Base-by-base conservation (phyloP, 2,113 vertebrate species). In the Ammodytes dubius region DNA sequence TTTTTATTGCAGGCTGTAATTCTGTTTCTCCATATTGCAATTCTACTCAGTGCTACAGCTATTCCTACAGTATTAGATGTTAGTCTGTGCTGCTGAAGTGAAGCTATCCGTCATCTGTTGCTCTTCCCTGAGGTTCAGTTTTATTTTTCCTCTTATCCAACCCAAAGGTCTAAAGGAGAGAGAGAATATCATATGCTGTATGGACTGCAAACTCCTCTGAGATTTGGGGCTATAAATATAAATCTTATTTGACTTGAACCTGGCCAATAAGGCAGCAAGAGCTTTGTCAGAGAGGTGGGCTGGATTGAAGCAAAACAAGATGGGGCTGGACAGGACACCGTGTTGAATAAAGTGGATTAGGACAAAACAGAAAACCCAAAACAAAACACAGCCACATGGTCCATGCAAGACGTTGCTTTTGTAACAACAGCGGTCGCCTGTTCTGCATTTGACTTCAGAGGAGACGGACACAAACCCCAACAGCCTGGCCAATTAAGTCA, bases 391-490 rank as follows among this genome's bases (percentile, higher is more conserved):
- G 74, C 54, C 70, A 74, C 43, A 19, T 80, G 60, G 66, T 63
- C 27, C 27, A 27, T 50, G 57, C 52, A 64, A 19, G 17, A 27
- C 27, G 46, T 56, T 70, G 58, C 52, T 67, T 85, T 83, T 83
- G 63, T 88, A n/a, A n/a, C 7, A 58, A 77, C 47, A 70, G 45
- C 80, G n/a, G 57, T 70, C 57, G 71, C 59, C 86, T 84, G 86
- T 77, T 83, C 54, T 79, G 67, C 45, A 56, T 88, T 69, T 79
- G 53, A 52, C 17, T 27, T 79, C 40, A 47, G 53, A 53, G 40
- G 56, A 52, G n/a, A 46, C 19, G 5, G 47, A 68, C 47, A 81
- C 72, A 87, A 83, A 87, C 63, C 49, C 52, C 58, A 67, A 53
- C 68, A 73, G 11, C 19, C 69, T 67, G 49, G 65, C 7, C 6